Evolutionary conservation across 2,888 invertebrate species (phyloP).

Genomic region (Athalia cordata): DNA sequence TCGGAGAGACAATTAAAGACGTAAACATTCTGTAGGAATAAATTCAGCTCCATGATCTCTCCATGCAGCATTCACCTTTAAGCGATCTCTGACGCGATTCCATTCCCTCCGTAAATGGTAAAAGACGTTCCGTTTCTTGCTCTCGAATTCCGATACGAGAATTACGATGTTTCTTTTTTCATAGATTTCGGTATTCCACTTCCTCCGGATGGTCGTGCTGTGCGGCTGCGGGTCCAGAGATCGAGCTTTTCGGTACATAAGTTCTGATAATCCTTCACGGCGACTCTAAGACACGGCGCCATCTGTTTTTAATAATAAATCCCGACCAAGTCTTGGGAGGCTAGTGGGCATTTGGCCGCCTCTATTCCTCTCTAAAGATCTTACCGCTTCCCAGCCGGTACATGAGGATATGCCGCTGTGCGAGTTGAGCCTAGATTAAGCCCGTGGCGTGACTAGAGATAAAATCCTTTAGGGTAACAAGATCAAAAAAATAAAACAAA

Average conservation of each 20-base stretch:
- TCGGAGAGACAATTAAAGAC: no score
- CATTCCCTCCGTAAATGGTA: no score
- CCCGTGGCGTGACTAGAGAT: slow-evolving; percentile 35
- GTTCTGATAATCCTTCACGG: slow-evolving; percentile 47
- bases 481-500: background rate
- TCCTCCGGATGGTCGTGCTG: slow-evolving; percentile 25
- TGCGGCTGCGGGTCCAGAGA: slow-evolving; percentile 4
- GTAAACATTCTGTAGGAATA: no score
- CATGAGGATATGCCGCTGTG: slow-evolving; percentile 15
- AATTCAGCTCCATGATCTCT: background rate
- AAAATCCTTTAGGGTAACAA: background rate
- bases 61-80: background rate
- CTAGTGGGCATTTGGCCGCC: slow-evolving; percentile 25
- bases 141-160: background rate
- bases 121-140: slow-evolving; percentile 15
- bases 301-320: slow-evolving; percentile 52
- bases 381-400: slow-evolving; percentile 21
- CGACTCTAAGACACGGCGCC: slow-evolving; percentile 49
- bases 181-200: background rate
- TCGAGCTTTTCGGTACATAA: background rate
- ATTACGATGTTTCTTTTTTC: background rate
- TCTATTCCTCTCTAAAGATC: background rate
- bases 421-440: slow-evolving; percentile 21
- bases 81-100: no score
- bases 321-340: slow-evolving; percentile 13